phyloP scores from a whole-genome alignment of 2,888 invertebrate species.

The Nysson spinosus region DNA sequence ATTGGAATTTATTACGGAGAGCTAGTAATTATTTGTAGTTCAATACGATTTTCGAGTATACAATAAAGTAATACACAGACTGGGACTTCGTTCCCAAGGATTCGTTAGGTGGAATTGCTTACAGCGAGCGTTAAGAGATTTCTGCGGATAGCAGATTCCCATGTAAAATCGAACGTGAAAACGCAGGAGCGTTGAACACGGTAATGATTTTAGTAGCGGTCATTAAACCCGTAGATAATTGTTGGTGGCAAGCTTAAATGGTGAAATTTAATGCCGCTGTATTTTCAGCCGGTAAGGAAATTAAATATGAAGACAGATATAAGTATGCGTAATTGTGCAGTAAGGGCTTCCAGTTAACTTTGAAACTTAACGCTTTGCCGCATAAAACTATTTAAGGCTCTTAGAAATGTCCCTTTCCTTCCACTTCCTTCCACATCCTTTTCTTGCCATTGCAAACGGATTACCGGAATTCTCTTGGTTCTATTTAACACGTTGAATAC shows the following conservation, averaged over 20 bases:
- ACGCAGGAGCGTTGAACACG: not conserved
- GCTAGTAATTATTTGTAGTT: too few relatives aligned
- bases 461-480: too few relatives aligned
- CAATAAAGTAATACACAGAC: too few relatives aligned
- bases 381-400: too few relatives aligned
- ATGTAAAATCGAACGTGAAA: not conserved
- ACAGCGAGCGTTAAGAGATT: not conserved
- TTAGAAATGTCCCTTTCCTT: too few relatives aligned
- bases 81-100: too few relatives aligned
- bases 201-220: conserved; percentile 26
- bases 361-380: conserved; percentile 7
- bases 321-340: conserved; percentile 23
- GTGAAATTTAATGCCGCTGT: conserved; percentile 37
- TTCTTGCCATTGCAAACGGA: too few relatives aligned
- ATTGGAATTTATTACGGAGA: too few relatives aligned
- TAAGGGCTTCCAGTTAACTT: conserved; percentile 17
- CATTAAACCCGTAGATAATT: conserved; percentile 41
- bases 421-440: too few relatives aligned
- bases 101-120: too few relatives aligned
- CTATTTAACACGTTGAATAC: too few relatives aligned
- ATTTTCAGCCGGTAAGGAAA: conserved; percentile 26
- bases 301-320: conserved; percentile 36
- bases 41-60: too few relatives aligned
- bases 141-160: not conserved
- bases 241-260: conserved; percentile 37